These are phyloP conservation scores for Lasius fuliginosus DNA, from an alignment of 2,888 invertebrate species.

Conservation along the genomic window DNA sequence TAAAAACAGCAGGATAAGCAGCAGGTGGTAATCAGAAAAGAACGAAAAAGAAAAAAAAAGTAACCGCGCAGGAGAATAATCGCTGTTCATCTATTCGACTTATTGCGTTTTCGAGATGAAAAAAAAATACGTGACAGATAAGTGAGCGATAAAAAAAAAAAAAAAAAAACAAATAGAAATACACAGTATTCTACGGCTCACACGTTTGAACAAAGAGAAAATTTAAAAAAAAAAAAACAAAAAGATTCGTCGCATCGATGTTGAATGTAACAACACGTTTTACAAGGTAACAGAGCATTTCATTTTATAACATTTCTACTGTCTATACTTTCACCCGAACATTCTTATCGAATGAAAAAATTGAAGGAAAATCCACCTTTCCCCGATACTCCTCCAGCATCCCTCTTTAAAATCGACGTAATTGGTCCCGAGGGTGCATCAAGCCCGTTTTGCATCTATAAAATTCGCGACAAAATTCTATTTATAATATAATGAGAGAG, in stretches of 20 bases:
- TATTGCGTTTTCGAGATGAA: slow-evolving; percentile 70
- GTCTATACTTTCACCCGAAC: slow-evolving; percentile 77
- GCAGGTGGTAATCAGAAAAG: slow-evolving; percentile 21
- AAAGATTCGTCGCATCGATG: slow-evolving; percentile 78
- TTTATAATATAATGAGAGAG: slow-evolving; percentile 5
- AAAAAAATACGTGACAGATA: slow-evolving; percentile 21
- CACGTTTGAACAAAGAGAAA: slow-evolving; percentile 69
- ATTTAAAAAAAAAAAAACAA: slow-evolving; percentile 50
- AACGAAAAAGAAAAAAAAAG: slow-evolving; percentile 50
- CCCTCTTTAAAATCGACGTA: slow-evolving; percentile 45
- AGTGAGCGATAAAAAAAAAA: slow-evolving; percentile 54
- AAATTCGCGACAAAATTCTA: not conserved
- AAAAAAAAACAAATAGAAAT: slow-evolving; percentile 70
- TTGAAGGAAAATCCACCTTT: slow-evolving; percentile 44
- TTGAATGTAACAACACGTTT: slow-evolving; percentile 78
- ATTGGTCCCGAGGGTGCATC: not conserved
- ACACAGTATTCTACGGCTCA: slow-evolving; percentile 73
- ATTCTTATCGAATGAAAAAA: slow-evolving; percentile 59
- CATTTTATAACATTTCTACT: slow-evolving; percentile 79
- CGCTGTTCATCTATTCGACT: slow-evolving; percentile 69
- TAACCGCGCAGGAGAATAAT: slow-evolving; percentile 28
- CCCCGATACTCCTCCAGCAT: slow-evolving; percentile 51
- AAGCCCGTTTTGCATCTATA: not conserved
- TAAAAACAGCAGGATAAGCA: slow-evolving; percentile 27
- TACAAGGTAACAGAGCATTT: slow-evolving; percentile 80